phyloP scores from a whole-genome alignment of 2,888 invertebrate species.

The Tipula unca region DNA sequence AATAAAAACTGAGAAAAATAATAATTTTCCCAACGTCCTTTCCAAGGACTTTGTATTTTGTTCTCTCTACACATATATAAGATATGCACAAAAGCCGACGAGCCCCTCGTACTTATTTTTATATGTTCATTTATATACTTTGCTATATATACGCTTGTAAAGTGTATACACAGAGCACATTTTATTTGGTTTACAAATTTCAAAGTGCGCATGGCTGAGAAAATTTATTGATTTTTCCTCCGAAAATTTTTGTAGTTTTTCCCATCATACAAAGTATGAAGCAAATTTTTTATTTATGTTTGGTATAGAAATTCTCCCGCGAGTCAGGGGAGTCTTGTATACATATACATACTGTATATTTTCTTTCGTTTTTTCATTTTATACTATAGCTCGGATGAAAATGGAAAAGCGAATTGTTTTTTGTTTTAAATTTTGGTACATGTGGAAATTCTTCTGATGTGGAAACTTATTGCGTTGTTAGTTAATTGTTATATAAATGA shows the following conservation, averaged over 20 bases:
- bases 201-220: neutral
- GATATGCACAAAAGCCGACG: neutral
- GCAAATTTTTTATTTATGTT: neutral
- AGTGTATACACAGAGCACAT: neutral
- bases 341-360: neutral
- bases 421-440: neutral
- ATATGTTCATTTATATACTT: neutral
- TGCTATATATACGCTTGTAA: neutral
- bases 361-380: neutral
- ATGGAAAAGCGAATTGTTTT: neutral
- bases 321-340: neutral
- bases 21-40: neutral
- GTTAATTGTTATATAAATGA: neutral
- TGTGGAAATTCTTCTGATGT: neutral
- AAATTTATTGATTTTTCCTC: slow-evolving; percentile 1
- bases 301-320: neutral
- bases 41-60: neutral
- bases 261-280: neutral
- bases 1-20: neutral
- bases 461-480: neutral
- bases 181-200: neutral
- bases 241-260: neutral
- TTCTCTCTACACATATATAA: neutral
- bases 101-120: neutral
- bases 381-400: neutral